phyloP scores from a whole-genome alignment of 2,888 invertebrate genomes.

The Gastracanthus pulcherrimus region DNA sequence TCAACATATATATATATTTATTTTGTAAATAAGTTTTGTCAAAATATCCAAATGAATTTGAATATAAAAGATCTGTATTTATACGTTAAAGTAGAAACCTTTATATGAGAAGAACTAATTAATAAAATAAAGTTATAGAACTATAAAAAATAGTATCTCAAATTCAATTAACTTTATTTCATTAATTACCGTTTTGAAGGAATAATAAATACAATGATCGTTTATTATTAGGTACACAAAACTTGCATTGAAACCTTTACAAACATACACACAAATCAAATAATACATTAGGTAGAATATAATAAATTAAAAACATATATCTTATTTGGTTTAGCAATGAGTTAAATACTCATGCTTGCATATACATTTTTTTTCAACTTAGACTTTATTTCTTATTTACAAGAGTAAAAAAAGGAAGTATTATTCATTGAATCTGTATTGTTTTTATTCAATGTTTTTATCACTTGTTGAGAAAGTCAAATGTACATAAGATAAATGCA shows the following conservation, averaged over 20 bases:
- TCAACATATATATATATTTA: too few relatives aligned
- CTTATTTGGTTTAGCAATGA: too few relatives aligned
- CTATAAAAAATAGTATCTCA: neutral
- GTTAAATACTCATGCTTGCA: too few relatives aligned
- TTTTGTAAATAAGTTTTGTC: too few relatives aligned
- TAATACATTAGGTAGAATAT: too few relatives aligned
- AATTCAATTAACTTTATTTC: neutral
- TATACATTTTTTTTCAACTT: too few relatives aligned
- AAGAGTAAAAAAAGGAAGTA: neutral
- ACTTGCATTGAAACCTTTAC: too few relatives aligned
- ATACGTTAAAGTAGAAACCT: neutral
- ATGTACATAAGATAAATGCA: slow-evolving; percentile 1
- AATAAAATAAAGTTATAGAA: neutral
- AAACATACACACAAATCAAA: too few relatives aligned
- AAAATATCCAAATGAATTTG: too few relatives aligned
- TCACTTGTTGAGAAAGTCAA: neutral
- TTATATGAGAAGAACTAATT: neutral
- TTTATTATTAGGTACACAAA: too few relatives aligned
- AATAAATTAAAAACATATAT: too few relatives aligned
- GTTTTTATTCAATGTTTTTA: neutral
- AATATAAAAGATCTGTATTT: neutral
- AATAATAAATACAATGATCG: too few relatives aligned
- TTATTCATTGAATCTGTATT: neutral
- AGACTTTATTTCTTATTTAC: neutral
- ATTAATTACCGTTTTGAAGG: neutral